phyloP scores from a whole-genome alignment of 2,797 vertebrate genomes.

The Antrozous pallidus region DNA sequence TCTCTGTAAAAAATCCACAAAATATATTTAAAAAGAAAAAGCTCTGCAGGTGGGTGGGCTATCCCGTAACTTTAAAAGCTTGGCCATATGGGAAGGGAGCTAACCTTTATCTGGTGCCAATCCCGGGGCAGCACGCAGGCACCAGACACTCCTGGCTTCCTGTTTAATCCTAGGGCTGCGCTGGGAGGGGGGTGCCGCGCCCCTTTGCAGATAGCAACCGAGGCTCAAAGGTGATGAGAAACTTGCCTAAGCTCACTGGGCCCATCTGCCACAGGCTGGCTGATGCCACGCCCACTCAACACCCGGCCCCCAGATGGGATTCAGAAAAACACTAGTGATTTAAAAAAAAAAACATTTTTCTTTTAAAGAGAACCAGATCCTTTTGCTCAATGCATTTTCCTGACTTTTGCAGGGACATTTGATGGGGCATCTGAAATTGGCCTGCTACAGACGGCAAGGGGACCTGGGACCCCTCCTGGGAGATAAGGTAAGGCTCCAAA shows the following conservation, averaged over 20 bases:
- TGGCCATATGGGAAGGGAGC: not conserved
- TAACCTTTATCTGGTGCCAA: slow-evolving; percentile 32
- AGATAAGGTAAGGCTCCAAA: not conserved
- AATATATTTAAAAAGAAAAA: not conserved
- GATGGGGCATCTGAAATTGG: not conserved
- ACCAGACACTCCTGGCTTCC: not conserved
- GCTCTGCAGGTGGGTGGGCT: not conserved
- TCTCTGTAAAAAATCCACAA: too few relatives aligned
- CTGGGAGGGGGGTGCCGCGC: not conserved
- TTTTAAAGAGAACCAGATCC: not conserved
- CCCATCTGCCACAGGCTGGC: not conserved
- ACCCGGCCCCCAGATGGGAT: not conserved
- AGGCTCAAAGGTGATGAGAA: not conserved
- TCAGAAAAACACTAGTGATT: not conserved
- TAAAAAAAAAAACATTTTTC: not conserved
- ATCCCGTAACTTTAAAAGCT: not conserved
- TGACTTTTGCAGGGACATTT: not conserved
- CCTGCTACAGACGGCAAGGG: not conserved
- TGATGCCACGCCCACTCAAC: not conserved
- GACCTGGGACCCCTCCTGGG: not conserved
- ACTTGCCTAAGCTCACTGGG: not conserved
- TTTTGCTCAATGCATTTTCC: not conserved
- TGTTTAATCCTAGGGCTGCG: not conserved
- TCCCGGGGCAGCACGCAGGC: not conserved
- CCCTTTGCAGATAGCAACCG: not conserved